These are phyloP conservation scores for Melanchra persicariae DNA, from an alignment of 2,888 invertebrate species.

Conservation along the genomic window DNA sequence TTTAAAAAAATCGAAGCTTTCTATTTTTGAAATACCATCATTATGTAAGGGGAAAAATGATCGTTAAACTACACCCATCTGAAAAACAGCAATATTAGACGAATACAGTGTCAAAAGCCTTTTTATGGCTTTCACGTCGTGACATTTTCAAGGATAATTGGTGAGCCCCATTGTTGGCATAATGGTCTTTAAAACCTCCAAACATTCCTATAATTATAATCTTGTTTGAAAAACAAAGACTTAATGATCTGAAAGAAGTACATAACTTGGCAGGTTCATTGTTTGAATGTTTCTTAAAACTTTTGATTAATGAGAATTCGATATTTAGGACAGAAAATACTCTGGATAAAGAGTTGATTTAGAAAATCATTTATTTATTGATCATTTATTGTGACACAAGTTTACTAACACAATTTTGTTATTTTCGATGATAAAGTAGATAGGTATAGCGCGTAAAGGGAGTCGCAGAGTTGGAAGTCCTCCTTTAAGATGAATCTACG, in stretches of 20 bases:
- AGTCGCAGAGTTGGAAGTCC: no score
- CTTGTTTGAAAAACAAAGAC: constrained; percentile 41
- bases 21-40: no score
- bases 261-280: constrained; percentile 8
- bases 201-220: constrained; percentile 36
- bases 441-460: no score
- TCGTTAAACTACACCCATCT: background rate
- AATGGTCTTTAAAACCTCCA: constrained; percentile 5
- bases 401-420: background rate
- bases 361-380: background rate
- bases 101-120: constrained; percentile 48
- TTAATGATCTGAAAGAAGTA: constrained; percentile 26
- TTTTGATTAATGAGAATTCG: constrained; percentile 24
- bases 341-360: background rate
- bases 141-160: constrained; percentile 45
- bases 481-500: no score
- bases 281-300: constrained; percentile 28
- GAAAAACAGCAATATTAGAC: constrained; percentile 17
- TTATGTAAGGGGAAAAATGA: background rate
- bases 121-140: constrained; percentile 41
- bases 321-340: constrained; percentile 18
- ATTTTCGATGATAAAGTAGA: no score
- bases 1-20: no score
- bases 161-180: constrained; percentile 32
- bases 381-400: background rate